A percentile compares a stretch with the other conserved stretches of the same genome.
Evolutionary conservation across 2,888 invertebrate species (phyloP).

Genomic region (Sussaba pulchella): DNA sequence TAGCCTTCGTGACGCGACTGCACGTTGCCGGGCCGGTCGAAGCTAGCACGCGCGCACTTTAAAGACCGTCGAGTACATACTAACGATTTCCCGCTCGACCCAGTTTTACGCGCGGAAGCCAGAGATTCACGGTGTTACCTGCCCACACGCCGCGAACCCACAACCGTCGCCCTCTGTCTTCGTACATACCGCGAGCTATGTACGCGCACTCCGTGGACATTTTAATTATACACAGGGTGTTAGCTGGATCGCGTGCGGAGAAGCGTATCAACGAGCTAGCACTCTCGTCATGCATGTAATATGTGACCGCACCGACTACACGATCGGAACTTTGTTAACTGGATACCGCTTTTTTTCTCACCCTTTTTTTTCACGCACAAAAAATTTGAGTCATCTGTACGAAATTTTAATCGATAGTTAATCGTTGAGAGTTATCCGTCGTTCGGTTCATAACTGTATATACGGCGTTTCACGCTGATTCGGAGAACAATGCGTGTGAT

Average conservation of each 20-base stretch:
- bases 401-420: too few species aligned
- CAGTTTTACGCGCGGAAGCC: slow-evolving; percentile 67
- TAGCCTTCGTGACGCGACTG: not conserved
- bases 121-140: slow-evolving; percentile 59
- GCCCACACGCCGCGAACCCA: slow-evolving; percentile 61
- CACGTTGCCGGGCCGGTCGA: slow-evolving; percentile 23
- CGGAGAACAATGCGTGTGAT: too few species aligned
- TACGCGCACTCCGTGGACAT: slow-evolving; percentile 69
- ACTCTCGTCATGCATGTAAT: slow-evolving; percentile 54
- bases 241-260: slow-evolving; percentile 31
- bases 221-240: slow-evolving; percentile 73
- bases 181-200: slow-evolving; percentile 28
- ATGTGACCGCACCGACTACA: slow-evolving; percentile 44
- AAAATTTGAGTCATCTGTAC: too few species aligned
- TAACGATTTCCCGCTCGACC: slow-evolving; percentile 78
- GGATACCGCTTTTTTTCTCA: slow-evolving; percentile 48
- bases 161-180: slow-evolving; percentile 31
- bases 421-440: too few species aligned
- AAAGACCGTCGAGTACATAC: slow-evolving; percentile 71
- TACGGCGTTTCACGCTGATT: too few species aligned
- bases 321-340: slow-evolving; percentile 57
- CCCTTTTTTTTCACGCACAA: not conserved
- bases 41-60: slow-evolving; percentile 60
- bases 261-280: slow-evolving; percentile 51
- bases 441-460: too few species aligned